A percentile compares a stretch with the other conserved stretches of the same genome.
These are phyloP conservation scores for Pogona vitticeps DNA, from an alignment of 2,113 vertebrate genomes.

Conservation along the genomic window DNA sequence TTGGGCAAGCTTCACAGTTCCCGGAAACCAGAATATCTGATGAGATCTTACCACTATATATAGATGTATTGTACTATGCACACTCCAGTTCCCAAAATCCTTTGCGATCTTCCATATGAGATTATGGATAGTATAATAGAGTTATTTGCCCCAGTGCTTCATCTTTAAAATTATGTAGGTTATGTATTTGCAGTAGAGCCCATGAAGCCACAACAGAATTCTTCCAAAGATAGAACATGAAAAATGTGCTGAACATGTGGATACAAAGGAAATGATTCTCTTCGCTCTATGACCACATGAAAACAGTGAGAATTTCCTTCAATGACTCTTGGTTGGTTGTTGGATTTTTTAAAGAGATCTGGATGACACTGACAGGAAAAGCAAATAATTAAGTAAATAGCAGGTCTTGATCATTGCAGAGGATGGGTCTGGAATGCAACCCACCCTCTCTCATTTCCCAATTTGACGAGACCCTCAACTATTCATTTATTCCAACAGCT, in stretches of 20 bases:
- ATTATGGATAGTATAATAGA: neutral
- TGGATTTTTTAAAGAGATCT: constrained; percentile 33
- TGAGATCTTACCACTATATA: too few relatives aligned
- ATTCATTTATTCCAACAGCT: neutral
- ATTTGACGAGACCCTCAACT: neutral
- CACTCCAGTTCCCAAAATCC: neutral
- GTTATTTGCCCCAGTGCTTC: neutral
- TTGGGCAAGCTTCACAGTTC: too few relatives aligned
- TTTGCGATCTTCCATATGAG: neutral
- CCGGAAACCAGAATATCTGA: too few relatives aligned
- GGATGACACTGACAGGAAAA: constrained; percentile 43
- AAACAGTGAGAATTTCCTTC: constrained; percentile 51
- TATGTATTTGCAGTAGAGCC: neutral
- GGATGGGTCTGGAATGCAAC: neutral
- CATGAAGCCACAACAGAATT: constrained; percentile 12
- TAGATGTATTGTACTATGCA: too few relatives aligned
- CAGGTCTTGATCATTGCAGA: constrained; percentile 26
- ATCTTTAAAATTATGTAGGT: neutral
- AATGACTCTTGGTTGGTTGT: neutral
- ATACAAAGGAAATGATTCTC: constrained; percentile 45
- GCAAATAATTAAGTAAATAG: constrained; percentile 25
- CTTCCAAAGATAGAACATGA: constrained; percentile 41
- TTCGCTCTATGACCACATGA: constrained; percentile 21
- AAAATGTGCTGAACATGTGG: constrained; percentile 48
- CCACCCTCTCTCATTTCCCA: neutral